phyloP scores from a whole-genome alignment of 2,797 vertebrate species.

The Clarias fuscus region DNA sequence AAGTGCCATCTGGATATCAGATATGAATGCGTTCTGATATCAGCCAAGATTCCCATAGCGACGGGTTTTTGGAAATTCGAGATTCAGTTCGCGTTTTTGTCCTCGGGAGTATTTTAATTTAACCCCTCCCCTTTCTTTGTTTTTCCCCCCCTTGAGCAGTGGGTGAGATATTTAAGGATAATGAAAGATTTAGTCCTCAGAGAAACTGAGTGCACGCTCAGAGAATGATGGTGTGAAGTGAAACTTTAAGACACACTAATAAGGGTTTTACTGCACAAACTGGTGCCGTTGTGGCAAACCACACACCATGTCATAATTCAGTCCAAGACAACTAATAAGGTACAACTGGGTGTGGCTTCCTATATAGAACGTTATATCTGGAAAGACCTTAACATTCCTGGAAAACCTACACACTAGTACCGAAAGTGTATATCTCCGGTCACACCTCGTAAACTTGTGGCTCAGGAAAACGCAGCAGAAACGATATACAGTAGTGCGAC shows the following conservation, averaged over 20 bases:
- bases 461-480: slow-evolving; percentile 14
- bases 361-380: slow-evolving; percentile 55
- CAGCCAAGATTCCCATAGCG: not conserved
- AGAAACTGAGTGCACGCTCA: not conserved
- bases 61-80: not conserved
- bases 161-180: slow-evolving; percentile 1
- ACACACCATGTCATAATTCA: slow-evolving; percentile 27
- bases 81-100: not conserved
- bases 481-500: not conserved
- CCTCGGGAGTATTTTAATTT: not conserved
- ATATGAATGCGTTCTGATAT: slow-evolving; percentile 10
- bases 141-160: slow-evolving; percentile 9
- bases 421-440: slow-evolving; percentile 30
- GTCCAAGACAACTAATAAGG: slow-evolving; percentile 33
- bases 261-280: slow-evolving; percentile 13
- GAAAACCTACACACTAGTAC: slow-evolving; percentile 38
- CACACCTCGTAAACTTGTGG: slow-evolving; percentile 21
- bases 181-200: slow-evolving; percentile 3
- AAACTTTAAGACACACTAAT: slow-evolving; percentile 19
- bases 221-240: not conserved
- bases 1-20: not conserved
- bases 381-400: slow-evolving; percentile 57
- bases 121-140: not conserved
- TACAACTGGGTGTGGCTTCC: slow-evolving; percentile 37
- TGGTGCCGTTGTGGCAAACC: slow-evolving; percentile 19